phyloP scores from a whole-genome alignment of 2,113 vertebrate genomes.

The Thalassarche chlororhynchos region DNA sequence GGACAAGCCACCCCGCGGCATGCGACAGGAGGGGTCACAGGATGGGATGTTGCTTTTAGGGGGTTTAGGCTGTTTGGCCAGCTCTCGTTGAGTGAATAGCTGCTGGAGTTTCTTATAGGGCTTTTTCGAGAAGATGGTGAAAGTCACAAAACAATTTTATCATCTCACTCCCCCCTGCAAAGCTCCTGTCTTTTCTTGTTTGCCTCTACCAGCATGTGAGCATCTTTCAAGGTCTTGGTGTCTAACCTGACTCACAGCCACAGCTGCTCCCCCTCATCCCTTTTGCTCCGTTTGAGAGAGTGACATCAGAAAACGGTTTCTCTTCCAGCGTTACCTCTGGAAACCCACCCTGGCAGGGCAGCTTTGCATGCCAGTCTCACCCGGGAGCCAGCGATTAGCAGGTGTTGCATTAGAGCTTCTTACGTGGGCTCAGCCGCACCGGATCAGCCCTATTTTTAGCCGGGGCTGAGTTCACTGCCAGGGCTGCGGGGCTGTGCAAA shows the following conservation, averaged over 20 bases:
- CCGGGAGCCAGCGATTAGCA: neutral
- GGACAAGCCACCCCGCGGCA: fast-evolving
- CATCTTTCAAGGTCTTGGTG: neutral
- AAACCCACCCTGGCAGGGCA: neutral
- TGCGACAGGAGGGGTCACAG: neutral
- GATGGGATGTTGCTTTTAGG: neutral
- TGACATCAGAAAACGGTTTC: neutral
- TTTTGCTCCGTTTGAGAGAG: neutral
- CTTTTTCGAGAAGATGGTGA: neutral
- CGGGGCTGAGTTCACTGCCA: neutral
- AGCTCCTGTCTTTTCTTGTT: neutral
- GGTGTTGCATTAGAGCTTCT: constrained; percentile 22
- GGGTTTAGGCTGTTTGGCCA: neutral
- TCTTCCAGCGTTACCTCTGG: neutral
- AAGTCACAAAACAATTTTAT: neutral
- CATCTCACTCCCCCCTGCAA: neutral
- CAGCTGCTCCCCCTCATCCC: neutral
- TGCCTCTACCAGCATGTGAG: neutral
- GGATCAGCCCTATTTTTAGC: constrained; percentile 30
- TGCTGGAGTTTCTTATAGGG: neutral
- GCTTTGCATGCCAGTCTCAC: neutral
- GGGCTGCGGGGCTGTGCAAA: neutral
- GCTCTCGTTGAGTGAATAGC: neutral
- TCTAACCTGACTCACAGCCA: neutral
- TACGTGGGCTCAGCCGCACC: neutral